These are phyloP conservation scores for Cyanoderma ruficeps DNA, from an alignment of 2,113 vertebrate genomes.

Conservation along the genomic window DNA sequence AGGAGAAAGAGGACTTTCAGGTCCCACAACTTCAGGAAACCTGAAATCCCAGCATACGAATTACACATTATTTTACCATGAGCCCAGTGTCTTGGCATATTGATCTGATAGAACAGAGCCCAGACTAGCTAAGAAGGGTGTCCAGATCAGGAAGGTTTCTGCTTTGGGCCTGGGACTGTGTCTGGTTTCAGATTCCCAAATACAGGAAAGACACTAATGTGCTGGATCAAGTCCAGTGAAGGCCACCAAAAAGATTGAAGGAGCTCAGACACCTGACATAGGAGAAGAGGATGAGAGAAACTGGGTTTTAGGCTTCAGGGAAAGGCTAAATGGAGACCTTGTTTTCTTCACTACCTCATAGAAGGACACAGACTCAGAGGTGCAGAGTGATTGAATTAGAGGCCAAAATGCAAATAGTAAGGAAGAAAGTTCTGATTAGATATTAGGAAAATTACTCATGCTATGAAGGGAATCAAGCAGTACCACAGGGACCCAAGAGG, in stretches of 20 bases:
- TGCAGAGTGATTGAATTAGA: background rate
- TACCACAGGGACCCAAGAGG: background rate
- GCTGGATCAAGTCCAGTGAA: background rate
- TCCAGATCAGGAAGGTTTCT: background rate
- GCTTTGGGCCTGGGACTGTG: background rate
- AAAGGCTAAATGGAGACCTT: background rate
- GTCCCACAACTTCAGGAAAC: background rate
- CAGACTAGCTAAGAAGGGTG: background rate
- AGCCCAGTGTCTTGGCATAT: background rate
- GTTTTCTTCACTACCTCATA: background rate
- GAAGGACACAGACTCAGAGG: background rate
- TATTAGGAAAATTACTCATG: background rate
- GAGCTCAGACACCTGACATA: background rate
- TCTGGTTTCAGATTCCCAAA: background rate
- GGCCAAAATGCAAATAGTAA: background rate
- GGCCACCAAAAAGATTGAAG: background rate
- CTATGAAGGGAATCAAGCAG: background rate
- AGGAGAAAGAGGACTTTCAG: background rate
- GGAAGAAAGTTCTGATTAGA: background rate
- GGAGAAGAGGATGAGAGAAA: background rate
- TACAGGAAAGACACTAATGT: background rate
- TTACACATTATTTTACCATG: background rate
- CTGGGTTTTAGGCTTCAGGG: background rate
- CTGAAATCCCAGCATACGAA: background rate
- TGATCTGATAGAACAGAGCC: background rate